Conservation (phyloP, 2,797 vertebrate genomes). For the Chloroceryle amazona region DNA sequence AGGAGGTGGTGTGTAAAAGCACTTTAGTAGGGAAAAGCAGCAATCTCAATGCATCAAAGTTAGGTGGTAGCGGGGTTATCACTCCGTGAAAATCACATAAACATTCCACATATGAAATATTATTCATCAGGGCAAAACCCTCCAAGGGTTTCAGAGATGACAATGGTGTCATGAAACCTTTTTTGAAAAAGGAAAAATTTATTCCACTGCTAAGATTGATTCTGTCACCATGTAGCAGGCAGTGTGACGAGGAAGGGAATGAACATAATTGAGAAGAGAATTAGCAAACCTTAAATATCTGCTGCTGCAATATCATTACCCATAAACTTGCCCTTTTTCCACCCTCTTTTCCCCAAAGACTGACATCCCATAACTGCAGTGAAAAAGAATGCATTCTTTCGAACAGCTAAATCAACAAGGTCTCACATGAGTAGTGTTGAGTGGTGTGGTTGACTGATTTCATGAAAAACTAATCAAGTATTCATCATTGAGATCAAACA, state of each 20-base stretch:
- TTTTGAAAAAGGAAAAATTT: slow-evolving; percentile 79
- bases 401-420: slow-evolving; percentile 96
- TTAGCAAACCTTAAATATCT: slow-evolving; percentile 95
- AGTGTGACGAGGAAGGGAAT: slow-evolving; percentile 80
- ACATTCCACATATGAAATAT: slow-evolving; percentile 86
- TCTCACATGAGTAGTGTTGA: slow-evolving; percentile 88
- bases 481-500: slow-evolving; percentile 99
- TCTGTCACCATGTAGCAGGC: slow-evolving; percentile 81
- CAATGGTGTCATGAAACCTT: slow-evolving; percentile 82
- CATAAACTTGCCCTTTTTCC: slow-evolving; percentile 95
- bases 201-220: slow-evolving; percentile 86
- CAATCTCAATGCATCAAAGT: slow-evolving; percentile 85
- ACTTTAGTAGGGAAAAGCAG: slow-evolving; percentile 80
- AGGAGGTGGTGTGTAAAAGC: slow-evolving; percentile 84
- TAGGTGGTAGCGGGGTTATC: slow-evolving; percentile 77
- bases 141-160: slow-evolving; percentile 84
- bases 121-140: slow-evolving; percentile 87
- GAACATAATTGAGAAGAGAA: slow-evolving; percentile 91
- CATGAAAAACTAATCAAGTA: slow-evolving; percentile 99
- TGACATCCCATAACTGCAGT: slow-evolving; percentile 82
- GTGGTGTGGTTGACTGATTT: slow-evolving; percentile 94
- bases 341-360: slow-evolving; percentile 89
- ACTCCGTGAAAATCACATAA: slow-evolving; percentile 86
- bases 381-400: slow-evolving; percentile 85
- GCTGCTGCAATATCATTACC: slow-evolving; percentile 96